A percentile compares a stretch with the other conserved stretches of the same genome.
Evolutionary conservation across 2,888 invertebrate genomes (phyloP).

Genomic region (Dicranocentrus wangi): DNA sequence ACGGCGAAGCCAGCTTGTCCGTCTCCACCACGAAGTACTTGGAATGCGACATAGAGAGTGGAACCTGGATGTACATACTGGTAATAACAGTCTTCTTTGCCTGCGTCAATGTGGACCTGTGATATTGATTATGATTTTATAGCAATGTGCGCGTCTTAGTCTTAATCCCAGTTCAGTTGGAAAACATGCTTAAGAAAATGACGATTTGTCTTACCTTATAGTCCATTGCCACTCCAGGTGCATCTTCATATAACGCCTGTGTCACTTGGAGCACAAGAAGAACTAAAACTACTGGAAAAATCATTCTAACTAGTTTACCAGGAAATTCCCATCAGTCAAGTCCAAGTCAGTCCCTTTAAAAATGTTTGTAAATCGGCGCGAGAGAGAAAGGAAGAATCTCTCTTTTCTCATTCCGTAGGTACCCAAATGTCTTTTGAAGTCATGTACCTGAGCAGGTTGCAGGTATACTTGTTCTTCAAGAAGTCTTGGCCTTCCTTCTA

Average conservation of each 20-base stretch:
- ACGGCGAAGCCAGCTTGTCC: conserved; percentile 95
- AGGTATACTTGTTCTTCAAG: conserved; percentile 9
- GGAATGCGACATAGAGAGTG: conserved; percentile 76
- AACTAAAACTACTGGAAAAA: conserved; percentile 49
- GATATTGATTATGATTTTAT: too few species aligned
- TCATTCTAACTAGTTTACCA: conserved; percentile 34
- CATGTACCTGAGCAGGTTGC: conserved; percentile 2
- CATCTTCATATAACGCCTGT: conserved; percentile 69
- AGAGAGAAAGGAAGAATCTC: conserved; percentile 32
- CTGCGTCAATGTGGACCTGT: conserved; percentile 95
- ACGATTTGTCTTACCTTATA: conserved; percentile 82
- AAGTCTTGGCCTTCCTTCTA: too few species aligned
- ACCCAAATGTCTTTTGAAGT: neutral
- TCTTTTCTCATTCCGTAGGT: conserved; percentile 15
- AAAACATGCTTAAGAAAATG: too few species aligned
- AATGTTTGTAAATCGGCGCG: conserved; percentile 56
- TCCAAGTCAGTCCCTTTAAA: neutral
- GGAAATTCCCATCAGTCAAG: conserved; percentile 50
- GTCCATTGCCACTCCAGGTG: conserved; percentile 72
- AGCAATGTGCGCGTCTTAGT: too few species aligned
- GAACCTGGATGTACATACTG: conserved; percentile 94
- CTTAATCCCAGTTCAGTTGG: too few species aligned
- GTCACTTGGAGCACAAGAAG: conserved; percentile 37
- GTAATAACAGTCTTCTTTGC: conserved; percentile 95
- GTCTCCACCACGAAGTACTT: conserved; percentile 94